phyloP scores from a whole-genome alignment of 2,113 vertebrate species.

The Corydoras sp. region DNA sequence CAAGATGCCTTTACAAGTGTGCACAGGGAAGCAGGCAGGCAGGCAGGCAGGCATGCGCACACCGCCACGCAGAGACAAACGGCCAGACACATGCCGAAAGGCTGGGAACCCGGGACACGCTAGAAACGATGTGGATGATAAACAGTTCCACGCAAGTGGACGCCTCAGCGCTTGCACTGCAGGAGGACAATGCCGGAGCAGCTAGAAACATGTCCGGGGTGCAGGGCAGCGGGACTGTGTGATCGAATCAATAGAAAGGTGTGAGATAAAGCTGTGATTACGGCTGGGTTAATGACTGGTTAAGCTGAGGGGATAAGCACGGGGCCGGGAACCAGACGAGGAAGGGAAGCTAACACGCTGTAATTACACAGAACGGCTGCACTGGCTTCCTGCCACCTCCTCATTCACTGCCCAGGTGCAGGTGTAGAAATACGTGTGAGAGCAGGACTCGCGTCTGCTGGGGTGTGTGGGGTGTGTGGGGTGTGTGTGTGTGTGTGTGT shows the following conservation, averaged over 20 bases:
- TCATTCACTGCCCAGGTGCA: conserved; percentile 72
- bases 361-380: conserved; percentile 76
- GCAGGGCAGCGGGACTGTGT: conserved; percentile 17
- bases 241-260: conserved; percentile 32
- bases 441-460: conserved; percentile 12
- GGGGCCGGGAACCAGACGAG: conserved; percentile 55
- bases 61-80: too few species aligned
- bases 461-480: neutral
- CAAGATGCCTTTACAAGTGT: too few species aligned
- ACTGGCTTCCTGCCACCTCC: conserved; percentile 76
- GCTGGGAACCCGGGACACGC: too few species aligned
- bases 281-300: conserved; percentile 74
- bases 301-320: conserved; percentile 71
- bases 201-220: conserved; percentile 18
- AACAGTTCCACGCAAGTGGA: too few species aligned
- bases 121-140: too few species aligned
- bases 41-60: too few species aligned
- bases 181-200: conserved; percentile 22
- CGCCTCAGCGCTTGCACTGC: too few species aligned
- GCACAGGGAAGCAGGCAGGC: too few species aligned
- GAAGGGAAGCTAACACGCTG: conserved; percentile 58
- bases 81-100: too few species aligned
- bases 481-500: conserved; percentile 13
- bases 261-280: conserved; percentile 32
- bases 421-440: conserved; percentile 50